phyloP scores from a whole-genome alignment of 1,140 invertebrate species.

The Brachionus manjavacas region DNA sequence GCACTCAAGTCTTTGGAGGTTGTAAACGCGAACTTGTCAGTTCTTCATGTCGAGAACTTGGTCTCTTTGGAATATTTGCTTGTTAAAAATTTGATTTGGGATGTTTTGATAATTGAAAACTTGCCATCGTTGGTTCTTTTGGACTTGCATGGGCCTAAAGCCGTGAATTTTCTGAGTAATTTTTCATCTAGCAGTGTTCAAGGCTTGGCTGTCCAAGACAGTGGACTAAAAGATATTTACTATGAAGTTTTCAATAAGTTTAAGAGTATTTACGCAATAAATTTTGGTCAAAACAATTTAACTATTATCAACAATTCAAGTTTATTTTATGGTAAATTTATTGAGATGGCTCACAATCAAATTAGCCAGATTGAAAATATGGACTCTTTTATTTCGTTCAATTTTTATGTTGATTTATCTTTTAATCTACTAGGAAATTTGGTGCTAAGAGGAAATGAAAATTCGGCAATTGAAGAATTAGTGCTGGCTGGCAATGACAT shows the following conservation, averaged over 20 bases:
- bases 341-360: not conserved
- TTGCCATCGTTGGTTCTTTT: not conserved
- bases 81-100: not conserved
- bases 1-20: not conserved
- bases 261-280: not conserved
- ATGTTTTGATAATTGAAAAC: not conserved
- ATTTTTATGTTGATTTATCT: slow-evolving; percentile 16
- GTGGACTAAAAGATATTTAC: not conserved
- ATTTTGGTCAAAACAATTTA: slow-evolving; percentile 12
- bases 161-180: not conserved
- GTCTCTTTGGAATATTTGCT: not conserved
- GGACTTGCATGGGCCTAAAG: not conserved
- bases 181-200: not conserved
- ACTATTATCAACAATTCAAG: not conserved
- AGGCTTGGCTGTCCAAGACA: not conserved
- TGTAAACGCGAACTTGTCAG: not conserved
- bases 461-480: not conserved
- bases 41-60: not conserved
- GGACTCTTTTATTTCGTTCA: not conserved
- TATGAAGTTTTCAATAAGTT: not conserved
- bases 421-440: not conserved
- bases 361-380: not conserved
- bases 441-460: not conserved
- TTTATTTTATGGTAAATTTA: not conserved
- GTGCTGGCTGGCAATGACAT: not conserved